phyloP scores from a whole-genome alignment of 2,888 invertebrate genomes.

The Pogonocherus hispidulus region DNA sequence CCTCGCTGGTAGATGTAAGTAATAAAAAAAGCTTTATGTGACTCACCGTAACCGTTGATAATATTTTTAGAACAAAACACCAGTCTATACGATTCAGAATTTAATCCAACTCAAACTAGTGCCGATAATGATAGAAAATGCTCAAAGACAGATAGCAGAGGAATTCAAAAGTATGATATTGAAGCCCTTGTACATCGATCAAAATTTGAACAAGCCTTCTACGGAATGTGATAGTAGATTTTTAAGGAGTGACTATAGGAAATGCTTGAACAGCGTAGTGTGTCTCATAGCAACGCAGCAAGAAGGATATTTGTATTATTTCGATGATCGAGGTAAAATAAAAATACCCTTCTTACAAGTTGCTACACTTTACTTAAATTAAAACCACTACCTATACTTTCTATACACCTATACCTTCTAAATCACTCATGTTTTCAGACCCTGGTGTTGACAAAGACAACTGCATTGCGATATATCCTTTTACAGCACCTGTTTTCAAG shows the following conservation, averaged over 20 bases:
- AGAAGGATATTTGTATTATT: slow-evolving; percentile 82
- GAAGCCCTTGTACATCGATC: slow-evolving; percentile 69
- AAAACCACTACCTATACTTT: too few species aligned
- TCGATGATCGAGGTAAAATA: slow-evolving; percentile 68
- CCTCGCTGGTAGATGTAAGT: slow-evolving; percentile 53
- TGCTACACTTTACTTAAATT: not conserved
- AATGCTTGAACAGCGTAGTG: slow-evolving; percentile 73
- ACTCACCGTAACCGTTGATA: not conserved
- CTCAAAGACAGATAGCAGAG: slow-evolving; percentile 67
- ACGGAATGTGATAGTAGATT: slow-evolving; percentile 42
- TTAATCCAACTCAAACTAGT: slow-evolving; percentile 70
- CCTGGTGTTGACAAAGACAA: slow-evolving; percentile 63
- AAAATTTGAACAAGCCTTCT: slow-evolving; percentile 53
- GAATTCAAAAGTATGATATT: slow-evolving; percentile 71
- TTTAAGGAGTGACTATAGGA: slow-evolving; percentile 72
- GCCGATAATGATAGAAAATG: slow-evolving; percentile 65
- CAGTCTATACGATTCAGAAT: slow-evolving; percentile 66
- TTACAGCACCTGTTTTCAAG: slow-evolving; percentile 79
- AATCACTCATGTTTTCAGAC: slow-evolving; percentile 50
- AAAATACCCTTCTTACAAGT: not conserved
- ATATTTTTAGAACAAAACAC: slow-evolving; percentile 54
- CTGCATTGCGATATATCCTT: slow-evolving; percentile 78
- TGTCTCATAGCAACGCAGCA: slow-evolving; percentile 77
- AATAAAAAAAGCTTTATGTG: not conserved
- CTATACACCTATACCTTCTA: too few species aligned